Evolutionary conservation across 1,140 invertebrate genomes (phyloP).

Genomic region (Zaprionus lachaisei): DNA sequence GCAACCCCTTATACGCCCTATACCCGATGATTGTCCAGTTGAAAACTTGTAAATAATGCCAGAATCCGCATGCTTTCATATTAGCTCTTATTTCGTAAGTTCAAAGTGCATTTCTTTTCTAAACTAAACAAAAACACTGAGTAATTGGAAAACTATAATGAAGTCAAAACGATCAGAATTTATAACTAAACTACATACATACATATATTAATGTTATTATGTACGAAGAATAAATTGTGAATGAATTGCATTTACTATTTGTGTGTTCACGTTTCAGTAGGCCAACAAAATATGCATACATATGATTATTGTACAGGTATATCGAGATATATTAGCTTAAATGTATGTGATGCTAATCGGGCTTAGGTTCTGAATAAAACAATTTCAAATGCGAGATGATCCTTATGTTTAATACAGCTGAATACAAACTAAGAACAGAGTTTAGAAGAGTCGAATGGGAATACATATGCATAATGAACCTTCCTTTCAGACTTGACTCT

Average conservation of each 20-base stretch:
- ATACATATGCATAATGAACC: no score
- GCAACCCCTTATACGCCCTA: conserved; percentile 1
- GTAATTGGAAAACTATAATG: conserved; percentile 10
- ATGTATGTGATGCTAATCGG: no score
- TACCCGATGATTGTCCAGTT: conserved; percentile 14
- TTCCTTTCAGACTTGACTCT: neutral
- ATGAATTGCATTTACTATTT: conserved; percentile 15
- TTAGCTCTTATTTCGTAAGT: conserved; percentile 50
- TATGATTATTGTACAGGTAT: neutral
- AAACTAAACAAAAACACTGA: conserved; percentile 17
- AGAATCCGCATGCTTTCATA: conserved; percentile 34
- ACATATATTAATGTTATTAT: conserved; percentile 29
- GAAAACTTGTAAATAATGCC: conserved; percentile 66
- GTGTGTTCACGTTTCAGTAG: neutral
- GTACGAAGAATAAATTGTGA: conserved; percentile 38
- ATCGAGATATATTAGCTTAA: neutral
- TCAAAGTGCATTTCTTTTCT: conserved; percentile 61
- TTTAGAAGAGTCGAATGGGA: neutral
- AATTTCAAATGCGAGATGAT: neutral
- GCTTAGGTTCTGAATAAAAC: no score
- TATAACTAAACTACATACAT: conserved; percentile 2
- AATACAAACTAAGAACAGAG: neutral
- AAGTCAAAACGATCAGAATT: conserved; percentile 18
- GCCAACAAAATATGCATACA: neutral
- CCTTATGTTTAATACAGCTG: neutral